Evolutionary conservation across 2,797 vertebrate genomes (phyloP).

Genomic region (Parauchenoglanis punctatus): DNA sequence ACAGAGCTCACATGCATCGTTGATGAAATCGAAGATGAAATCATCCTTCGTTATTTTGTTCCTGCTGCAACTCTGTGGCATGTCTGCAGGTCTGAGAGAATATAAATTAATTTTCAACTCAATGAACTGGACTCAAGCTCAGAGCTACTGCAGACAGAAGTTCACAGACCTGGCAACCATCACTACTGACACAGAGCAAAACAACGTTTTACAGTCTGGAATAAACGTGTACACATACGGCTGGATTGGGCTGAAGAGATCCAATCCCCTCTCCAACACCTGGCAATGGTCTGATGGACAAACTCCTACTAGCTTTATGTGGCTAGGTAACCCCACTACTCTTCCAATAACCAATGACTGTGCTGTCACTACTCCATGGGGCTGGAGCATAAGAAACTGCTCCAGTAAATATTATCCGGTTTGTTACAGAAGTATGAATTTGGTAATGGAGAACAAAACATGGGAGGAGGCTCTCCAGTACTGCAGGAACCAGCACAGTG

Average conservation of each 20-base stretch:
- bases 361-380: not conserved
- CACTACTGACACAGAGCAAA: not conserved
- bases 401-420: not conserved
- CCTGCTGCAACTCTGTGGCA: not conserved
- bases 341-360: not conserved
- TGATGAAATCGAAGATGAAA: not conserved
- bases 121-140: not conserved
- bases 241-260: not conserved
- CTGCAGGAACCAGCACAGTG: not conserved
- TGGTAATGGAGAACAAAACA: not conserved
- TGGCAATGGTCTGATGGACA: not conserved
- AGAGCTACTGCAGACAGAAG: not conserved
- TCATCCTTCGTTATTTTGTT: not conserved
- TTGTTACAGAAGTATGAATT: not conserved
- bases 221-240: fast-evolving
- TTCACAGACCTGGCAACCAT: conserved; percentile 6
- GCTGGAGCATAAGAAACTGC: not conserved
- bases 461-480: not conserved
- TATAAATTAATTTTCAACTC: not conserved
- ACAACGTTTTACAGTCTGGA: not conserved
- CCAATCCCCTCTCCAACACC: not conserved
- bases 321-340: not conserved
- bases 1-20: not conserved
- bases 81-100: not conserved
- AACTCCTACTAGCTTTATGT: not conserved